phyloP scores from a whole-genome alignment of 2,888 invertebrate genomes.

The Oeneis ivallda region DNA sequence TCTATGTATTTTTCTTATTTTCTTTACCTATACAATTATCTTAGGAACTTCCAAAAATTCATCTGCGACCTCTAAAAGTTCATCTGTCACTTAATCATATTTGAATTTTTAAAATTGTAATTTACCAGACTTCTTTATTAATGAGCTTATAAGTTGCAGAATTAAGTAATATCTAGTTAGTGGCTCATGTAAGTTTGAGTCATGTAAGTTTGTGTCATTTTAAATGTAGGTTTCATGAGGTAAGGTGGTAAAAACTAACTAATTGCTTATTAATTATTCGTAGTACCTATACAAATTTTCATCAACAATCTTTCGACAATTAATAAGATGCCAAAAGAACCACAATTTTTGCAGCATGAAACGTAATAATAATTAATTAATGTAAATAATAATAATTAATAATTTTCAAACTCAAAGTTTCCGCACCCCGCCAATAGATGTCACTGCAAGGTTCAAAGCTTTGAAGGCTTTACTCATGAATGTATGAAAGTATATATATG shows the following conservation, averaged over 20 bases:
- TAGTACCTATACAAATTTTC: neutral
- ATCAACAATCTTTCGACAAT: too few relatives aligned
- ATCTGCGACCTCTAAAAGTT: too few relatives aligned
- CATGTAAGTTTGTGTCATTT: too few relatives aligned
- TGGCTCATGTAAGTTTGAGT: neutral
- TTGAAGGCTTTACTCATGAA: neutral
- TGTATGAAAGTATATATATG: neutral
- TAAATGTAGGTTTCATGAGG: neutral
- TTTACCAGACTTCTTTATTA: too few relatives aligned
- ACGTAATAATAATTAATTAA: too few relatives aligned
- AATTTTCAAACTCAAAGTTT: slow-evolving; percentile 21
- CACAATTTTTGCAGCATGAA: neutral
- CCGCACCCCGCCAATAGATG: slow-evolving; percentile 48
- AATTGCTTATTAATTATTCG: neutral
- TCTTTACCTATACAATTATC: too few relatives aligned
- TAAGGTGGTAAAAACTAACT: neutral
- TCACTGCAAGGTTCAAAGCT: slow-evolving; percentile 29
- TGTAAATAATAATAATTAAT: too few relatives aligned
- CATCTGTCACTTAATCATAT: too few relatives aligned
- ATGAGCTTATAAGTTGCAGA: too few relatives aligned
- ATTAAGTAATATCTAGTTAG: neutral
- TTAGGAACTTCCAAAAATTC: too few relatives aligned
- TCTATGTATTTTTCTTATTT: too few relatives aligned
- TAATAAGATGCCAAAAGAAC: neutral
- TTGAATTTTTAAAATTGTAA: too few relatives aligned